phyloP scores from a whole-genome alignment of 2,113 vertebrate genomes.

The Calidris pugnax region DNA sequence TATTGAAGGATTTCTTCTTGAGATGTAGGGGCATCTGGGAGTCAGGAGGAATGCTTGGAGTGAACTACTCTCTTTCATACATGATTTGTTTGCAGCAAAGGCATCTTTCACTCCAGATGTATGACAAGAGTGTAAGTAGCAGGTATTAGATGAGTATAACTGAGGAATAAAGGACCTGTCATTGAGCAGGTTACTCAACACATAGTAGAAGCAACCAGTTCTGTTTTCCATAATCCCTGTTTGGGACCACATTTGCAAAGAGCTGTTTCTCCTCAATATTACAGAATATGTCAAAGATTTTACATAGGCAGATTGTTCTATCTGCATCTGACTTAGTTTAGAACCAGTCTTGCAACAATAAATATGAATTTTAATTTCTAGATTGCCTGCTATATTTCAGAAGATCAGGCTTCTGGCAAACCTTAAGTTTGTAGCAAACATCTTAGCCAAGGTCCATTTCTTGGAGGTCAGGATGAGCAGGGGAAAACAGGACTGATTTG shows the following conservation, averaged over 20 bases:
- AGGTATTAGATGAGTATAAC: not conserved
- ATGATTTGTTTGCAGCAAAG: not conserved
- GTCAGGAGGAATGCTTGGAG: not conserved
- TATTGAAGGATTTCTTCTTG: not conserved
- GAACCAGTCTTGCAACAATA: not conserved
- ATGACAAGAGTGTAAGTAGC: not conserved
- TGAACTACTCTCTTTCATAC: not conserved
- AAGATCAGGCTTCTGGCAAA: not conserved
- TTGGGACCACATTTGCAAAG: not conserved
- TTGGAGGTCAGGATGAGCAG: not conserved
- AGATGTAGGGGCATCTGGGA: not conserved
- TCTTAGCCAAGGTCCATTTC: not conserved
- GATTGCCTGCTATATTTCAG: not conserved
- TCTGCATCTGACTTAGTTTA: not conserved
- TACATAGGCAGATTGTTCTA: not conserved
- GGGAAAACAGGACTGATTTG: not conserved
- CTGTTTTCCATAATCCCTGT: not conserved
- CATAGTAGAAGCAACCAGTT: not conserved
- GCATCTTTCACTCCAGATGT: not conserved
- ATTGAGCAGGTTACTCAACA: not conserved
- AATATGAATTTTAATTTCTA: not conserved
- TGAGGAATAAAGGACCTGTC: not conserved
- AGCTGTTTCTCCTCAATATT: not conserved
- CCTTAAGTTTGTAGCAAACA: not conserved
- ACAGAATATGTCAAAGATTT: not conserved